Evolutionary conservation across 2,888 invertebrate species (phyloP), one percentile per base, ranked within the genome.

Genomic region (Lochmaea crataegi): DNA sequence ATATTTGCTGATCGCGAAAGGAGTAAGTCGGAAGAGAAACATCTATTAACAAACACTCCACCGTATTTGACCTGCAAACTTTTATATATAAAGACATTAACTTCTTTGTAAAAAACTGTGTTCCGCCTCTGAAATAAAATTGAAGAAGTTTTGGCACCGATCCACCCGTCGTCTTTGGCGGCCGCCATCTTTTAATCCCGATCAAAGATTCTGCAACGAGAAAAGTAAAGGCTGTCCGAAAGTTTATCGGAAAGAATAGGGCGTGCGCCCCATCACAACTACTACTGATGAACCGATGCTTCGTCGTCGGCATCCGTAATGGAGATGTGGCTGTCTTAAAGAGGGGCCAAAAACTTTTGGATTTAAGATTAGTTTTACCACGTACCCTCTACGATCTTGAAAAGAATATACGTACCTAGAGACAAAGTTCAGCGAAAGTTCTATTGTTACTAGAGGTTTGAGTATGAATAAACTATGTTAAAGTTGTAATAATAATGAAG

Each of bases 211-310:
- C 74, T 61, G 65, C 71, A 65, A 66, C 57, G 72, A 76, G 76
- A 76, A 75, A 81, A 81, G 78, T 79, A 78, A 80, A 72, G 73
- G 67, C 72, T 74, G 73, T 76, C 75, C 74, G 71, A 77, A 77
- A 77, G 74, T 77, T 77, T 75, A 75, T 74, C 74, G 73, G 68
- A 74, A 64, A 69, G 68, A 72, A 64, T 64, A 63, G 65, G 65
- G 75, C 82, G 82, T 82, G 81, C 77, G 77, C 77, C 69, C 74
- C 81, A 82, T 82, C 80, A 79, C 79, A 79, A 81, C 78, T 77
- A 77, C 68, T 74, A 73, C 78, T 81, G 81, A 82, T 81, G 81
- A 82, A 81, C 78, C 76, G 76, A 67, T 69, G 75, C 71, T 71
- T 71, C 79, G 80, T 71, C 72, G 75, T 68, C 81, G 76, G 81